Evolutionary conservation across 1,140 invertebrate species (phyloP), one percentile per base, ranked within the genome.

Genomic region (Bombus picipes): DNA sequence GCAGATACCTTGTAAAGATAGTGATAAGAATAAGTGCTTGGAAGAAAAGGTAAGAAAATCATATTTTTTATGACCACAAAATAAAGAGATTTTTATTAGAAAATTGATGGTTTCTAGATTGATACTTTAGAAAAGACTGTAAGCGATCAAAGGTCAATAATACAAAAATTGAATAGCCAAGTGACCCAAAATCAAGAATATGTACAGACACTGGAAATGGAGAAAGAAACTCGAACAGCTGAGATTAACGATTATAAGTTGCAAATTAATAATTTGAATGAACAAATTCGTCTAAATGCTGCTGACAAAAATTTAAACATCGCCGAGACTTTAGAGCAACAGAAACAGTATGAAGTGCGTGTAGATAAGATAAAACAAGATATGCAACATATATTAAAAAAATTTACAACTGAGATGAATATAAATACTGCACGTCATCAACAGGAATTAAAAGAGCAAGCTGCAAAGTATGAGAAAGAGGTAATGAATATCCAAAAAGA

Each of bases 351-450:
- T 68, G 93, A 94, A 76, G 82, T 87, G 13, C 88, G 90, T 25
- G 81, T 94, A 18, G 92, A 94, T 13, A 94, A 94, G 87, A 92
- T 94, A 41, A 93, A 94, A 77, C 93, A 93, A 12, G 93, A 94
- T 22, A 94, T 93, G 92, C 87, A 93, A 73, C 80, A 88, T 28
- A 89, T 95, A 47, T 76, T 93, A 28, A 91, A 94, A 1, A 94
- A 94, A 79, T 94, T 94, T 68, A 88, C 89, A 9, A 41, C 74
- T 22, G 93, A 93, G 53, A 93, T 87, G 2, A 92, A 92, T 6
- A 77, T 77, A 25, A 92, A 93, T 74, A 83, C 86, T 34, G 12
- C 73, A 3, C 91, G 92, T 57, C 90, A 94, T 87, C 90, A 93
- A 25, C 89, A 90, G 25, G 91, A 93, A 18, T 73, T 91, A 28